Evolutionary conservation across 2,113 vertebrate genomes (phyloP).

Genomic region (cattle (Bos taurus)): ARS-UCD2.0 NC_037335.1:23931501-23932000

Average conservation of each 20-base stretch:
- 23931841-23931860: neutral
- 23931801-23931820: neutral
- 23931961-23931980: neutral
- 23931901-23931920: neutral
- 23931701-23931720: neutral
- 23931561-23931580: neutral
- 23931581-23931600: neutral
- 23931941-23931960: neutral
- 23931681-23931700: neutral
- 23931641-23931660: neutral
- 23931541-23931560: neutral
- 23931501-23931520: neutral
- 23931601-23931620: neutral
- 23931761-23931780: neutral
- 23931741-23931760: neutral
- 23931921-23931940: neutral
- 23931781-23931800: neutral
- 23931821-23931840: neutral
- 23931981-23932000: rapidly evolving
- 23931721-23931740: neutral
- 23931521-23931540: neutral
- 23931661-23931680: neutral
- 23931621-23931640: neutral
- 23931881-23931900: neutral
- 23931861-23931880: neutral